A percentile compares a stretch with the other conserved stretches of the same genome.
These are phyloP conservation scores for Lanius collurio DNA, from an alignment of 2,113 vertebrate genomes.

Conservation along the genomic window DNA sequence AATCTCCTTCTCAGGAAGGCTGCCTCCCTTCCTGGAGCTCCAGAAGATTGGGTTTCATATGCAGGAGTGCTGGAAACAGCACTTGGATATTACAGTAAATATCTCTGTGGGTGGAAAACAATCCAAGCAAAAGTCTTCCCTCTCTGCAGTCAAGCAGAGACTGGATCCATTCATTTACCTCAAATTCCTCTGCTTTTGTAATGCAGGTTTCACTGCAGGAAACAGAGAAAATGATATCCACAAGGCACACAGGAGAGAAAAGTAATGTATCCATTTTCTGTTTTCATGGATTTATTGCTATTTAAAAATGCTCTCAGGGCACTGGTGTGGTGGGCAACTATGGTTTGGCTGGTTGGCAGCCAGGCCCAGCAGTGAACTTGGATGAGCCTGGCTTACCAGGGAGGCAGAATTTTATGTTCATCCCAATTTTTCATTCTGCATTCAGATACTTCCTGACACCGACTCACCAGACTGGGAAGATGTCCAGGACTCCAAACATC, in stretches of 20 bases:
- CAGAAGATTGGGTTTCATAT: neutral
- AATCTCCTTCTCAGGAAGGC: neutral
- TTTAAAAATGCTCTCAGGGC: neutral
- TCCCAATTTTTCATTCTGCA: neutral
- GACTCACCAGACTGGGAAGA: neutral
- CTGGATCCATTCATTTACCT: neutral
- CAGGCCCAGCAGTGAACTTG: neutral
- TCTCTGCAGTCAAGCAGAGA: neutral
- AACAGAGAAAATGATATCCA: neutral
- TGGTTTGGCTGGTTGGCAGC: neutral
- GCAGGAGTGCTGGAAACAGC: neutral
- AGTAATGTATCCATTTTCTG: neutral
- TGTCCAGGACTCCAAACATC: neutral
- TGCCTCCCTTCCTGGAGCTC: neutral
- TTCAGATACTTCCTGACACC: neutral
- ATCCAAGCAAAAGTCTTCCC: neutral
- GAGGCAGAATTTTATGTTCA: neutral
- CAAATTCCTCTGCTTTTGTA: neutral
- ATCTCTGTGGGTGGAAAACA: neutral
- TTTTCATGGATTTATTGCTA: neutral
- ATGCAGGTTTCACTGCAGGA: neutral
- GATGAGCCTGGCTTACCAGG: neutral
- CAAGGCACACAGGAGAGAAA: neutral
- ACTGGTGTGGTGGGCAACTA: neutral
- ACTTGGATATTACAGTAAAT: neutral